phyloP scores from a whole-genome alignment of 2,888 invertebrate genomes.

The Allygus modestus region DNA sequence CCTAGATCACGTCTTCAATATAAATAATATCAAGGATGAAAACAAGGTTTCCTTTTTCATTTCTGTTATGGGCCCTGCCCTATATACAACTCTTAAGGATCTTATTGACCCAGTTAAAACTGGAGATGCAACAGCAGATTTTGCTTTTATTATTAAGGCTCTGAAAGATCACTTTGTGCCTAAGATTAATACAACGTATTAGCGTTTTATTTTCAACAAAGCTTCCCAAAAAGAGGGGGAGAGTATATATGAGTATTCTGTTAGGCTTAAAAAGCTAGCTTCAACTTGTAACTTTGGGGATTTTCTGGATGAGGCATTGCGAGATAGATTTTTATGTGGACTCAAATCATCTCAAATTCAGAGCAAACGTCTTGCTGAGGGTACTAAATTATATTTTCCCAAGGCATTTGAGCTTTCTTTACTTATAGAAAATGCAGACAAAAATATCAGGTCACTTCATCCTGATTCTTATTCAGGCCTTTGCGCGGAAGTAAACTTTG shows the following conservation, averaged over 20 bases:
- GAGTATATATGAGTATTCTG: background rate
- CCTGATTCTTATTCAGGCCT: background rate
- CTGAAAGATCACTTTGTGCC: background rate
- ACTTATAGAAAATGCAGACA: conserved; percentile 16
- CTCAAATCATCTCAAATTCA: conserved; percentile 3
- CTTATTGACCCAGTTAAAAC: background rate
- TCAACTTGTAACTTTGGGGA: conserved; percentile 9
- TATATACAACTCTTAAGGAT: conserved; percentile 25
- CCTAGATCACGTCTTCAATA: background rate
- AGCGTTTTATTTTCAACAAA: conserved; percentile 27
- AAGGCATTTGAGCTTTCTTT: conserved; percentile 17
- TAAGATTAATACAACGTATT: background rate
- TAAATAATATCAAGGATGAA: background rate
- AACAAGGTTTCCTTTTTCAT: background rate
- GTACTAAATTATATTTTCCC: background rate
- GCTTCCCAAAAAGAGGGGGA: conserved; percentile 19
- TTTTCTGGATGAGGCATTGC: conserved; percentile 16
- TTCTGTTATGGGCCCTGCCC: conserved; percentile 30
- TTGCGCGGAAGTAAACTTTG: background rate
- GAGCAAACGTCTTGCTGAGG: conserved; percentile 22
- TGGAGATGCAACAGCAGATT: background rate
- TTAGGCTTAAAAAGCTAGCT: conserved; percentile 18
- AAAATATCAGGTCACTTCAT: background rate
- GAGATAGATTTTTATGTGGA: conserved; percentile 1
- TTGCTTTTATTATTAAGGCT: background rate